Percentiles rank a stretch among this genome's conserved stretches.
These are phyloP conservation scores for Chloebia gouldiae DNA, from an alignment of 2,113 vertebrate species.

Conservation along the genomic window DNA sequence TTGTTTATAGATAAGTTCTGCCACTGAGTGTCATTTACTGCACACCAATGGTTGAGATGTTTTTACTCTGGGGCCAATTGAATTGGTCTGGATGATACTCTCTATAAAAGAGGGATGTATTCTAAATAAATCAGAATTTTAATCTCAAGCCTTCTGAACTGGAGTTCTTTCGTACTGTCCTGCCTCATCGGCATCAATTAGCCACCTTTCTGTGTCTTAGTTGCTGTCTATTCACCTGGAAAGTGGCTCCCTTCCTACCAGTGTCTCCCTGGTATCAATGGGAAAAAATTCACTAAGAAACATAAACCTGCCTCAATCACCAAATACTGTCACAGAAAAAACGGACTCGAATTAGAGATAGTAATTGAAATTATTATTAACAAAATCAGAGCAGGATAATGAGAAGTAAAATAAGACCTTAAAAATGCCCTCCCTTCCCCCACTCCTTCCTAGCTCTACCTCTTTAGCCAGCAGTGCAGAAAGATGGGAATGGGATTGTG, in stretches of 20 bases:
- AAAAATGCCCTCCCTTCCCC: not conserved
- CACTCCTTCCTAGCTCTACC: not conserved
- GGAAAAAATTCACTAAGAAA: not conserved
- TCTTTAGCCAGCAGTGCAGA: not conserved
- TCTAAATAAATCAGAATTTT: no score
- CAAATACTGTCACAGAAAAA: not conserved
- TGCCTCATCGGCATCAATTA: no score
- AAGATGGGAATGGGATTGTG: not conserved
- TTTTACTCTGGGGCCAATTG: no score
- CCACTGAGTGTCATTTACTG: no score
- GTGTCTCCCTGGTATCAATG: not conserved
- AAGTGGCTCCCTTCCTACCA: not conserved
- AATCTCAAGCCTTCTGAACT: no score
- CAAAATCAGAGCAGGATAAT: not conserved
- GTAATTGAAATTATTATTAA: not conserved
- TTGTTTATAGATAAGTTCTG: no score
- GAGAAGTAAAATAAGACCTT: not conserved
- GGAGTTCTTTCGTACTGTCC: no score
- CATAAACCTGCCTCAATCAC: not conserved
- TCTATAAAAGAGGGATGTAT: no score
- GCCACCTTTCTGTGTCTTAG: not conserved
- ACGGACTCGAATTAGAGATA: not conserved
- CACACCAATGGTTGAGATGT: no score
- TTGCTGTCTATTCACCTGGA: not conserved
- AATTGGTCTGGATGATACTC: no score